Percentiles rank a stretch among this genome's conserved stretches.
Evolutionary conservation across 2,797 vertebrate species (phyloP).

Genomic region (Synaphobranchus kaupii): DNA sequence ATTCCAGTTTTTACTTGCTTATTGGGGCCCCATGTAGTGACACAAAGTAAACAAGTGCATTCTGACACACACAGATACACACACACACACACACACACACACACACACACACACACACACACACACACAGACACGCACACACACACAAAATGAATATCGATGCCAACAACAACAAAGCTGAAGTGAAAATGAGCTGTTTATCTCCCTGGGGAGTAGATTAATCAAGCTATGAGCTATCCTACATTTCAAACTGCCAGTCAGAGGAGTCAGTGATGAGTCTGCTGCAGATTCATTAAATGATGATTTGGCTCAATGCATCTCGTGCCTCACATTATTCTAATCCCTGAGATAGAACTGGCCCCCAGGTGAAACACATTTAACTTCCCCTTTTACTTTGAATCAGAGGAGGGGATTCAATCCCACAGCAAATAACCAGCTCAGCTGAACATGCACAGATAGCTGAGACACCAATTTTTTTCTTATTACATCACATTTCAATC

Average conservation of each 20-base stretch:
- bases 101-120: background rate
- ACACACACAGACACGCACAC: background rate
- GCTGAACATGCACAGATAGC: slow-evolving; percentile 3
- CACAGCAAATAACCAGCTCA: background rate
- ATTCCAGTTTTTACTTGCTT: background rate
- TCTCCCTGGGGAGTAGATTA: slow-evolving; percentile 16
- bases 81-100: background rate
- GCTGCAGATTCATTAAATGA: background rate
- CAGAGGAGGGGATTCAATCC: background rate
- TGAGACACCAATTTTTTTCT: background rate
- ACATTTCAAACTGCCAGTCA: slow-evolving; percentile 1
- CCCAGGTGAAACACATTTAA: slow-evolving; percentile 23
- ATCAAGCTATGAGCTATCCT: slow-evolving; percentile 13
- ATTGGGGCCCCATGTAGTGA: background rate
- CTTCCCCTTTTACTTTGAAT: slow-evolving; percentile 16
- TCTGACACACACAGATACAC: background rate
- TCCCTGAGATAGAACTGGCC: slow-evolving; percentile 27
- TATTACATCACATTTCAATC: background rate
- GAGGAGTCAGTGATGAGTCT: background rate
- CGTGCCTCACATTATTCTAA: slow-evolving; percentile 8
- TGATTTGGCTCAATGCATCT: slow-evolving; percentile 25
- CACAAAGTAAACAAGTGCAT: background rate
- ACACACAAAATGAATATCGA: background rate
- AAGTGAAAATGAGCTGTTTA: slow-evolving; percentile 11
- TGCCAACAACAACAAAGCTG: slow-evolving; percentile 12